phyloP scores from a whole-genome alignment of 30 jellyfish, hydroid and myxozoan genomes.

The Nemopilema nomurai region DNA sequence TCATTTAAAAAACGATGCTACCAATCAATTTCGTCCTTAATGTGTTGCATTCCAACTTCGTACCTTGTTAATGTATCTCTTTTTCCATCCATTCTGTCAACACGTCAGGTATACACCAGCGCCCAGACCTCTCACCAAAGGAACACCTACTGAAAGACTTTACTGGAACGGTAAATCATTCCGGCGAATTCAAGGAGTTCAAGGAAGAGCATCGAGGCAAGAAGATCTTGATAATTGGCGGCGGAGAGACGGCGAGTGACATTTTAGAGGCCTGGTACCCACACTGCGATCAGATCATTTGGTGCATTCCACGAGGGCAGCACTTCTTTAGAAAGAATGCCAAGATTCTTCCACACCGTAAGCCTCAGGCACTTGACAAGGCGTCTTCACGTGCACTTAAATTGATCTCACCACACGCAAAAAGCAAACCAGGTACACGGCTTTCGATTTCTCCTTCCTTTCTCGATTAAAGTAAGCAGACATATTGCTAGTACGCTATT shows the following conservation, averaged over 20 bases:
- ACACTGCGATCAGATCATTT: constrained; percentile 50
- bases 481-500: not conserved
- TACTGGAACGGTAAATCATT: constrained; percentile 76
- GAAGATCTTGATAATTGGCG: constrained; percentile 76
- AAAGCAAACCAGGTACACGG: constrained; percentile 80
- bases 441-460: not conserved
- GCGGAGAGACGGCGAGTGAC: constrained; percentile 96
- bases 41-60: no score
- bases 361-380: constrained; percentile 92
- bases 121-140: constrained; percentile 53
- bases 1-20: no score
- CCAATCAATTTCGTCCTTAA: no score
- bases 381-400: constrained; percentile 87
- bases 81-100: not conserved
- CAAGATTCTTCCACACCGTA: constrained; percentile 76
- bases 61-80: not conserved
- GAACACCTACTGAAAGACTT: constrained; percentile 43
- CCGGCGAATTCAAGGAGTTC: constrained; percentile 76
- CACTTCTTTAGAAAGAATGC: constrained; percentile 87
- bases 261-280: constrained; percentile 76
- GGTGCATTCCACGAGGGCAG: constrained; percentile 97
- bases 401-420: constrained; percentile 68
- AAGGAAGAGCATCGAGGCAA: constrained; percentile 53
- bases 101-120: constrained; percentile 64
- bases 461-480: not conserved